phyloP scores from a whole-genome alignment of 2,797 vertebrate species.

The Epinephelus malabaricus region DNA sequence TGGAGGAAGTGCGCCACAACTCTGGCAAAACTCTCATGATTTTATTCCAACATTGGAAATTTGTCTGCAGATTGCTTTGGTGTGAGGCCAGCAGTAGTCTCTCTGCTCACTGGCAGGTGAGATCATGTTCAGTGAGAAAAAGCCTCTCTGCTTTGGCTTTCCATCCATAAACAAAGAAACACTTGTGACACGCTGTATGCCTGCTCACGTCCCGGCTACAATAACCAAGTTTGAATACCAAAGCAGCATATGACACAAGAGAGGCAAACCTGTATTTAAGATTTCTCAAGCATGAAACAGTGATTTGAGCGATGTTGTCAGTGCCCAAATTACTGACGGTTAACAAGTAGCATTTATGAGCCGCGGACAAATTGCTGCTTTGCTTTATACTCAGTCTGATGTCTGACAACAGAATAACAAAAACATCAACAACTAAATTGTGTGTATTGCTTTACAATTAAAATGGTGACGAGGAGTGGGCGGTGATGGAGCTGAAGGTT shows the following conservation, averaged over 20 bases:
- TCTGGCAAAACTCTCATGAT: too few relatives aligned
- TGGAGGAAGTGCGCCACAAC: too few relatives aligned
- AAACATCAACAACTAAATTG: slow-evolving; percentile 8
- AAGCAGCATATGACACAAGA: not conserved
- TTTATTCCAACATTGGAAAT: too few relatives aligned
- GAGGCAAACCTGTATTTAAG: slow-evolving; percentile 3
- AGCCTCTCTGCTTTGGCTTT: not conserved
- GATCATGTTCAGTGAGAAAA: not conserved
- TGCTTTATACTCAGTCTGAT: not conserved
- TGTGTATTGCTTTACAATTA: not conserved
- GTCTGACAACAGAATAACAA: slow-evolving; percentile 3
- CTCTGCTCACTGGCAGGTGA: slow-evolving; percentile 12
- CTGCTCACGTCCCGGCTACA: slow-evolving; percentile 6
- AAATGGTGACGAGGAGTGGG: not conserved
- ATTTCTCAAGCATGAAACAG: not conserved
- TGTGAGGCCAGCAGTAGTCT: not conserved
- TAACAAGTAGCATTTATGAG: slow-evolving; percentile 15
- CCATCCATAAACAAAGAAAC: not conserved
- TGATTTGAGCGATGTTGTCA: not conserved
- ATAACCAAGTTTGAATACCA: not conserved
- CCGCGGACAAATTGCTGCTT: slow-evolving; percentile 3
- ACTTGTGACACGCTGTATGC: not conserved
- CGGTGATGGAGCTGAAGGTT: not conserved
- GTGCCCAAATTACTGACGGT: not conserved
- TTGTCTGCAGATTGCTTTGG: too few relatives aligned